Base-by-base conservation (phyloP, 2,888 invertebrate species). In the Hirudinaria manillensis region DNA sequence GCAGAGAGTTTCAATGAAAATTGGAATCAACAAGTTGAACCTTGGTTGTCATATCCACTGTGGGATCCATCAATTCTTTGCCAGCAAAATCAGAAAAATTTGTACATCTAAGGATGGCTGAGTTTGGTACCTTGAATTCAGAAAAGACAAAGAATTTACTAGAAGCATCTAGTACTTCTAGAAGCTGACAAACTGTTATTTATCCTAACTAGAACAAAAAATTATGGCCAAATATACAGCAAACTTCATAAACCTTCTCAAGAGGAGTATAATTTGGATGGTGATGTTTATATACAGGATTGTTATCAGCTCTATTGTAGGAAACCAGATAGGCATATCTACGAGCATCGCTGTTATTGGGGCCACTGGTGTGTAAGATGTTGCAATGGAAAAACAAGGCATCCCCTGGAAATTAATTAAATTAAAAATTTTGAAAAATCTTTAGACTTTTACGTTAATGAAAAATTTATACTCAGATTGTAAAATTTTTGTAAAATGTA, bases 301-400 rank as follows among this genome's bases (percentile, higher is more conserved):
- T 79, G 76, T 83, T 83, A 76, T 79, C 81, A 13, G 81, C 81
- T 27, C 79, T 78, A 80, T 83, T 83, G 79, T 83, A 83, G 36
- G 82, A 80, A 36, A 79, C 79, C 24, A 83, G 79, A 77, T 82
- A 82, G 7, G 82, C 81, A 82, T 83, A 83, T n/a, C 83, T 77
- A n/a, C 83, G 77, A 73, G 80, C 76, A 21, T 81, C 81, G 72
- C 83, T 82, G 53, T 80, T 77, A 74, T 83, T 83, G 10, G 79
- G 80, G 56, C 79, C 80, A 72, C 82, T 82, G 27, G 79, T 81
- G 78, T 84, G 83, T 10, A 84, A 79, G 55, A 82, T 77, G 74
- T 84, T 83, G 76, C 80, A 80, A 78, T 83, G 83, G 76, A 83
- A 82, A 78, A 83, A 83, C 70, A 84, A 77, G 4, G 80, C 82